Conservation (phyloP, 2,113 vertebrate species). For the Malurus melanocephalus region DNA sequence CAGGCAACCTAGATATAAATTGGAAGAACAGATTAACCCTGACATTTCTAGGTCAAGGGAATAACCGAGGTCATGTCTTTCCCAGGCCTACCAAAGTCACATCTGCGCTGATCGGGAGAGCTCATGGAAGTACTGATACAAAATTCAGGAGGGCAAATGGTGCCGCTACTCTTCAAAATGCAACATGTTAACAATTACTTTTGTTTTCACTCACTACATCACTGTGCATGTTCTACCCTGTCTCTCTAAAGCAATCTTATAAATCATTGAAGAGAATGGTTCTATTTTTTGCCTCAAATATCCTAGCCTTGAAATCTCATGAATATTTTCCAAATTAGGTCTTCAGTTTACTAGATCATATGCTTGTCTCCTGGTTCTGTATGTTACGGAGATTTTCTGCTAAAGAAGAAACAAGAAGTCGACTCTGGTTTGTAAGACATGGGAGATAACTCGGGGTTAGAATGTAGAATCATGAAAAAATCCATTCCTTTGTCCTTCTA, state of each 20-base stretch:
- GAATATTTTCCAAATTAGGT: conserved; percentile 70
- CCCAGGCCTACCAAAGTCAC: conserved; percentile 43
- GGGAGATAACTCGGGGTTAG: not conserved
- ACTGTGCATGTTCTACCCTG: conserved; percentile 65
- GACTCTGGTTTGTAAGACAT: not conserved
- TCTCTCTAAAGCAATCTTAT: conserved; percentile 75
- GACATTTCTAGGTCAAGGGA: conserved; percentile 61
- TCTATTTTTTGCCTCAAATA: conserved; percentile 74
- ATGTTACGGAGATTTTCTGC: not conserved
- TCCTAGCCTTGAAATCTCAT: conserved; percentile 61
- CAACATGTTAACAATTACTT: conserved; percentile 53
- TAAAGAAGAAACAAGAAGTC: not conserved
- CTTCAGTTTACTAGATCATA: conserved; percentile 59
- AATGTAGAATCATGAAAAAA: not conserved
- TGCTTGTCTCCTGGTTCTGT: not conserved
- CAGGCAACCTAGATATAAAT: conserved; percentile 45
- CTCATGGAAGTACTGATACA: conserved; percentile 38
- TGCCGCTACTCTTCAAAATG: conserved; percentile 8
- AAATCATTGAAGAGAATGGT: conserved; percentile 76
- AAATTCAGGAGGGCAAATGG: conserved; percentile 57
- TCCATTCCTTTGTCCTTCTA: not conserved
- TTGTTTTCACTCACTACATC: conserved; percentile 64
- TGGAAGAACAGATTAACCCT: conserved; percentile 55
- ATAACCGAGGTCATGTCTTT: conserved; percentile 45
- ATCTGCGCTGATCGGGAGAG: conserved; percentile 22